A percentile compares a stretch with the other conserved stretches of the same genome.
Conservation (phyloP, 2,888 invertebrate genomes). For the Cheilosia grossa region DNA sequence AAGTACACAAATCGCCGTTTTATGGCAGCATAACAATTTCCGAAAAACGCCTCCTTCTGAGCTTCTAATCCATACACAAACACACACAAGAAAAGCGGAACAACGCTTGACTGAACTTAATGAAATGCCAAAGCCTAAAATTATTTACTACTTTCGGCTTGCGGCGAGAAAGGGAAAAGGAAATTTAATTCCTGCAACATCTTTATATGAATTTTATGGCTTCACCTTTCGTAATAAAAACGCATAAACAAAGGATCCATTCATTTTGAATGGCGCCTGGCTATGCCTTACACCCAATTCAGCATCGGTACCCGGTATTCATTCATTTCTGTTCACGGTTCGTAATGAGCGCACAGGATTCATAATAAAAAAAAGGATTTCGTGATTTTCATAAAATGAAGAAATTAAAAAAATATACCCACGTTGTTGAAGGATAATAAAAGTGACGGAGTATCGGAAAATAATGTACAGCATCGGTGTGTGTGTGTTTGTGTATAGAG, state of each 20-base stretch:
- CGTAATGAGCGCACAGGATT: slow-evolving; percentile 61
- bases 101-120: slow-evolving; percentile 55
- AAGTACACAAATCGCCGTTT: slow-evolving; percentile 34
- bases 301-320: neutral
- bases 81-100: slow-evolving; percentile 16
- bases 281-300: neutral
- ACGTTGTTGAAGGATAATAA: slow-evolving; percentile 9
- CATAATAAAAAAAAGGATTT: slow-evolving; percentile 61
- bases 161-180: neutral
- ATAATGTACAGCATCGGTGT: neutral
- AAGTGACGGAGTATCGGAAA: neutral
- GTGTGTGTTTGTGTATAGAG: slow-evolving; percentile 19
- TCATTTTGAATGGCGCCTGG: slow-evolving; percentile 6
- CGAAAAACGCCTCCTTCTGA: neutral
- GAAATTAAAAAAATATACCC: slow-evolving; percentile 5
- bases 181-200: slow-evolving; percentile 57
- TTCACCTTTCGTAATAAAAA: slow-evolving; percentile 60
- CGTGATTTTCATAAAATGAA: slow-evolving; percentile 67
- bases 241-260: slow-evolving; percentile 47
- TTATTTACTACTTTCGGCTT: slow-evolving; percentile 30
- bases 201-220: slow-evolving; percentile 57
- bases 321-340: slow-evolving; percentile 50
- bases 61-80: neutral
- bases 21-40: slow-evolving; percentile 31
- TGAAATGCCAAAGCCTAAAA: slow-evolving; percentile 45